These are phyloP conservation scores for Elephas maximus DNA, from an alignment of 2,113 vertebrate species.

Conservation along the genomic window DNA sequence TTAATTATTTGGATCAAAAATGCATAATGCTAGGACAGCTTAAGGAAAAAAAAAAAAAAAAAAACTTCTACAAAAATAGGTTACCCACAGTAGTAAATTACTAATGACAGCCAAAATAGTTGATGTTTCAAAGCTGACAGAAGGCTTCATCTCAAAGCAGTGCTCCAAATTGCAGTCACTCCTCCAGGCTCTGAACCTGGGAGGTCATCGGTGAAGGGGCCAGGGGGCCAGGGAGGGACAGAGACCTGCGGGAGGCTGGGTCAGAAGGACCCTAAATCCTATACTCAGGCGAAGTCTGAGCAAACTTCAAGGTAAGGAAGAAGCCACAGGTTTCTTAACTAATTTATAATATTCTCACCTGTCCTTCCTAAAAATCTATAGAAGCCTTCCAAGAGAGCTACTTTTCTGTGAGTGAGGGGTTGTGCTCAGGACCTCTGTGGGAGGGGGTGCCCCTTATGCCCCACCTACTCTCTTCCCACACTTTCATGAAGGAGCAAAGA, in stretches of 20 bases:
- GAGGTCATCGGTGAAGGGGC: neutral
- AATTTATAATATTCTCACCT: neutral
- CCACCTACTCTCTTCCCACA: neutral
- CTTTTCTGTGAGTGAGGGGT: neutral
- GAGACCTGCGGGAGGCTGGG: neutral
- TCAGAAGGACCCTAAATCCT: neutral
- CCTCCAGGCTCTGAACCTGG: neutral
- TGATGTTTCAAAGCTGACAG: neutral
- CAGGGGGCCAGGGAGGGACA: too few relatives aligned
- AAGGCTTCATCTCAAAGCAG: too few relatives aligned
- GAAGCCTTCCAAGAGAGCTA: neutral
- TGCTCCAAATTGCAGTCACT: rapidly evolving
- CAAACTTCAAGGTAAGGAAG: neutral
- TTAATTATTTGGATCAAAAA: constrained; percentile 64
- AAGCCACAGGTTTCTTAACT: neutral
- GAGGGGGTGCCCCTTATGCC: too few relatives aligned
- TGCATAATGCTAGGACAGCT: neutral
- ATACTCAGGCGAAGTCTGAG: rapidly evolving
- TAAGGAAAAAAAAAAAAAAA: neutral
- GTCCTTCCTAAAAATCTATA: neutral
- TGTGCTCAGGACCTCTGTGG: neutral
- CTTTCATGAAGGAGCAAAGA: neutral
- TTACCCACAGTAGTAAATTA: neutral
- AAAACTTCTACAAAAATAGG: constrained; percentile 34
- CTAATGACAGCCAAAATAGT: neutral